These are phyloP conservation scores for Catocala sponsa DNA, from an alignment of 2,888 invertebrate genomes.

Conservation along the genomic window DNA sequence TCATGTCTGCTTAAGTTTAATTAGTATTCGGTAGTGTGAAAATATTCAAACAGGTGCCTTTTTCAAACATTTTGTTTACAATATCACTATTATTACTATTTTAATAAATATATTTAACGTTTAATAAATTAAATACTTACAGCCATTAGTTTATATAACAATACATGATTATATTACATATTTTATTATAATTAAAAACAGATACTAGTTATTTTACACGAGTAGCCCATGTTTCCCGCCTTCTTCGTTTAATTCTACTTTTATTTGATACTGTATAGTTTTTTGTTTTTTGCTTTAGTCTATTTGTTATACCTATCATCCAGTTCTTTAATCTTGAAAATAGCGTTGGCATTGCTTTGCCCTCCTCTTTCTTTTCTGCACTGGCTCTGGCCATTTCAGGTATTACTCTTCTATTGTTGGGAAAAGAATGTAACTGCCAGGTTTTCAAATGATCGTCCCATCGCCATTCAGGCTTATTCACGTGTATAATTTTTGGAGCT, in stretches of 20 bases:
- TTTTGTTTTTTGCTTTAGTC: slow-evolving; percentile 50
- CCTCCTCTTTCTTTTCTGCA: slow-evolving; percentile 47
- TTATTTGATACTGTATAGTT: slow-evolving; percentile 32
- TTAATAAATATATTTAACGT: too few species aligned
- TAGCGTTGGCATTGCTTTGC: slow-evolving; percentile 52
- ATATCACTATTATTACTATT: too few species aligned
- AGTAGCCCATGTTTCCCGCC: slow-evolving; percentile 68
- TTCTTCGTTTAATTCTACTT: slow-evolving; percentile 69
- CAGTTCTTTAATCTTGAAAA: slow-evolving; percentile 67
- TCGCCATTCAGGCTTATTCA: slow-evolving; percentile 86
- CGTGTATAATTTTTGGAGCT: slow-evolving; percentile 72
- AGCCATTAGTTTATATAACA: too few species aligned
- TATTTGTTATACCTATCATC: slow-evolving; percentile 61
- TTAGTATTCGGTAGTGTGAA: too few species aligned
- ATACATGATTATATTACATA: too few species aligned
- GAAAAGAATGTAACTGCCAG: slow-evolving; percentile 79
- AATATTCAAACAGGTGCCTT: too few species aligned
- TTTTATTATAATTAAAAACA: background rate
- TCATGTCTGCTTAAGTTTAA: too few species aligned
- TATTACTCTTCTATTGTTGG: slow-evolving; percentile 66
- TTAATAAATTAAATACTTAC: too few species aligned
- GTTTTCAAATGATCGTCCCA: slow-evolving; percentile 88
- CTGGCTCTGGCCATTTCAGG: slow-evolving; percentile 45
- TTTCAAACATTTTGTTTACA: too few species aligned
- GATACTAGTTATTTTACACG: slow-evolving; percentile 55